Conservation (phyloP, 2,113 vertebrate genomes). For the Gopherus evgoodei region DNA sequence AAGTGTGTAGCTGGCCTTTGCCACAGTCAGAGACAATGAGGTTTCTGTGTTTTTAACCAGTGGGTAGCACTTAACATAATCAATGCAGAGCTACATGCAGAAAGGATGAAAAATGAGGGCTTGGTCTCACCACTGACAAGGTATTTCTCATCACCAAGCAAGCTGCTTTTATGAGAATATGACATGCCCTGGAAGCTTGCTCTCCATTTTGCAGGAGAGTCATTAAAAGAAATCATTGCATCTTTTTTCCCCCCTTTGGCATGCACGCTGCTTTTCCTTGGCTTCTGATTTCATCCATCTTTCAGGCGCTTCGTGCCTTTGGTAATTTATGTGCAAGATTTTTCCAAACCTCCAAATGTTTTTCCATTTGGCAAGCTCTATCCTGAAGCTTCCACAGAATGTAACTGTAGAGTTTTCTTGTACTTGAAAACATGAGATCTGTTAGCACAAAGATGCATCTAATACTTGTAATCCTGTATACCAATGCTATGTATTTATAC, state of each 20-base stretch:
- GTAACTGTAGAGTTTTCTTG: conserved; percentile 80
- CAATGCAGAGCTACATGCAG: conserved; percentile 70
- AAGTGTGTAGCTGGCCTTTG: conserved; percentile 77
- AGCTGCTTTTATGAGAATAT: conserved; percentile 75
- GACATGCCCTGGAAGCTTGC: conserved; percentile 72
- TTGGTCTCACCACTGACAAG: conserved; percentile 62
- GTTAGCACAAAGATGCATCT: conserved; percentile 71
- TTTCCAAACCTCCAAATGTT: conserved; percentile 89
- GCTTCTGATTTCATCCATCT: conserved; percentile 84
- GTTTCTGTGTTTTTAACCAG: conserved; percentile 78
- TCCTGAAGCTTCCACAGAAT: conserved; percentile 79
- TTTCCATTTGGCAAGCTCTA: conserved; percentile 87
- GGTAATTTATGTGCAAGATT: conserved; percentile 89
- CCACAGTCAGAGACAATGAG: conserved; percentile 76
- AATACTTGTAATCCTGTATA: conserved; percentile 67
- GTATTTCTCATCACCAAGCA: conserved; percentile 72
- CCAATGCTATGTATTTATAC: conserved; percentile 54
- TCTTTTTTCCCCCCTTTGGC: conserved; percentile 79
- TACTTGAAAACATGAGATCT: conserved; percentile 77
- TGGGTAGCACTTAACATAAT: conserved; percentile 77
- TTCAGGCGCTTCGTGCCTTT: conserved; percentile 83
- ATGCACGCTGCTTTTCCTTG: conserved; percentile 81
- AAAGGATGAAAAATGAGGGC: conserved; percentile 77
- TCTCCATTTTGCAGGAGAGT: conserved; percentile 77
- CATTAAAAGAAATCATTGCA: conserved; percentile 82